Base-by-base conservation (phyloP, 2,113 vertebrate genomes). In the Rhodinocichla rosea region DNA sequence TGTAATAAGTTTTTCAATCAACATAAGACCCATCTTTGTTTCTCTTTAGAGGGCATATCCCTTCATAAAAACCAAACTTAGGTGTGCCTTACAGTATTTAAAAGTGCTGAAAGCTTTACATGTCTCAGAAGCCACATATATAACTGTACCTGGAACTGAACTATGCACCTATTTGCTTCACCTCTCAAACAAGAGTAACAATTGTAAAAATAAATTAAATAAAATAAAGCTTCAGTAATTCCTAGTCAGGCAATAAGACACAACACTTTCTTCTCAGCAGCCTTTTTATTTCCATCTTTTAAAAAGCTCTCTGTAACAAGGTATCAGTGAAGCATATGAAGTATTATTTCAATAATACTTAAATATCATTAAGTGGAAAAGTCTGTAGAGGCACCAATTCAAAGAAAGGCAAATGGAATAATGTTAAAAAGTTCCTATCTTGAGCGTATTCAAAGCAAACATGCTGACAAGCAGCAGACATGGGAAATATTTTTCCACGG, bases 351-450 rank as follows among this genome's bases (percentile, higher is more conserved):
- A 18, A 6, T 20, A 76, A 55, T 8, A 32, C 16, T 60, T 64
- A 32, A 57, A 74, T 11, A 52, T 7, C 18, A 19, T 42, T 47
- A 37, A 7, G 17, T 17, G 59, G 6, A 44, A 49, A 77, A 91
- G 37, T 42, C 1, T 0, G 5, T 63, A 63, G 23, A 49, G 26
- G 8, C 40, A 79, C 11, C 8, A 28, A 17, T 28, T 49, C 39
- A 47, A 76, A 82, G n/a, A 56, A 78, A 86, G 11, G 1, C 22
- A 55, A 65, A 86, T 2, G 7, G 9, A 76, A 44, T n/a, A 20
- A 45, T 0, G 5, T 32, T 16, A 16, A 39, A 91, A 53, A 57
- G 1, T 15, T 53, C 30, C 2, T 27, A 28, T 39, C 23, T 70
- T 40, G 53, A 27, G 44, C 1, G 12, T 50, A 47, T n/a, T 55